Evolutionary conservation across 1,140 invertebrate genomes (phyloP).

Genomic region (Metopolophium dirhodum): DNA sequence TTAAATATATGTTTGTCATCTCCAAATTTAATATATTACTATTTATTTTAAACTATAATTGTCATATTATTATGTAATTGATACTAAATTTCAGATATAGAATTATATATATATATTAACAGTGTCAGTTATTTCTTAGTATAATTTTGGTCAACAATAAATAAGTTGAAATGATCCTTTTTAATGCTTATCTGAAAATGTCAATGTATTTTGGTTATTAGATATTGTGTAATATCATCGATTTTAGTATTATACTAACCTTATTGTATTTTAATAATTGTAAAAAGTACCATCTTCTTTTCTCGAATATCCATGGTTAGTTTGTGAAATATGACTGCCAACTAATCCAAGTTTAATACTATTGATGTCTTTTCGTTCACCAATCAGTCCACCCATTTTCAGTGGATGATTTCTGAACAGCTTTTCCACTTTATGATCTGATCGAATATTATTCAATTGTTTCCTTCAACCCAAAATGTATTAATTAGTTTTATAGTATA

Average conservation of each 20-base stretch:
- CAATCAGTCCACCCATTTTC: constrained; percentile 31
- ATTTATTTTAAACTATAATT: not conserved
- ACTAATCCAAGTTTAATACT: constrained; percentile 46
- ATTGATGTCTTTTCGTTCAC: constrained; percentile 35
- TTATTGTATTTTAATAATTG: constrained; percentile 16
- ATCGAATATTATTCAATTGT: not conserved
- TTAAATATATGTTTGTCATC: not conserved
- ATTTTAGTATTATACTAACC: not conserved
- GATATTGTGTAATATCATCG: not conserved
- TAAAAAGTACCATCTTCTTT: constrained; percentile 53
- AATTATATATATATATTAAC: not conserved
- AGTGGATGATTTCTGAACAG: constrained; percentile 49
- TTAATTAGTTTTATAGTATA: not conserved
- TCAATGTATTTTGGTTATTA: not conserved
- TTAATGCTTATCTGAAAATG: not conserved
- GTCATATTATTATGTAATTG: not conserved
- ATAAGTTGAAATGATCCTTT: not conserved
- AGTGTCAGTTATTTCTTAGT: not conserved
- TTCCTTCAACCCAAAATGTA: not conserved
- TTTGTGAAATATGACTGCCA: constrained; percentile 49
- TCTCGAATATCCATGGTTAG: constrained; percentile 47
- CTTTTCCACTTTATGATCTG: constrained; percentile 12
- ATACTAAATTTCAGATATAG: not conserved
- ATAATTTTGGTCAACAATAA: not conserved
- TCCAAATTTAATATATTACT: not conserved